Evolutionary conservation across 2,888 invertebrate species (phyloP).

Genomic region (Cataglyphis rosenhaueri): DNA sequence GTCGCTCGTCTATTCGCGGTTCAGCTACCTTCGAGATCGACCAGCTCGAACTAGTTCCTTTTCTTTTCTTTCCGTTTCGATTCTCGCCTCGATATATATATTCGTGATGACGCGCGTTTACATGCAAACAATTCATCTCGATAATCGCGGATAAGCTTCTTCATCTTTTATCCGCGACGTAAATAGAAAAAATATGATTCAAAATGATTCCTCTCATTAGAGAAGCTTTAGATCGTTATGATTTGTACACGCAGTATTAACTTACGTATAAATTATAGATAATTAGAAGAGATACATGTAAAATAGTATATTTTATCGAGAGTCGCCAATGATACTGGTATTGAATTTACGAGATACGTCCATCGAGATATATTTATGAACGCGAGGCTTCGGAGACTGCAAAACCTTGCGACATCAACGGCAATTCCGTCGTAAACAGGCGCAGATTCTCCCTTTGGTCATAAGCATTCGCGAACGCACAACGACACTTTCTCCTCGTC

Average conservation of each 20-base stretch:
- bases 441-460: constrained; percentile 19
- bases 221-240: not conserved
- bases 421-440: constrained; percentile 28
- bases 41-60: constrained; percentile 64
- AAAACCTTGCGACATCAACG: constrained; percentile 23
- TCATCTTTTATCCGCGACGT: not conserved
- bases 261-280: not conserved
- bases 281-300: not conserved
- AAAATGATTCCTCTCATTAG: not conserved
- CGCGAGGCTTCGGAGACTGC: not conserved
- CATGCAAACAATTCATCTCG: not conserved
- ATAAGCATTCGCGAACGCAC: constrained; percentile 14
- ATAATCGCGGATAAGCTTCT: not conserved
- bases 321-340: constrained; percentile 1
- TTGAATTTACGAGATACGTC: constrained; percentile 24
- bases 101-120: constrained; percentile 21
- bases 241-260: not conserved
- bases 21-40: constrained; percentile 67
- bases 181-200: not conserved
- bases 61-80: constrained; percentile 45
- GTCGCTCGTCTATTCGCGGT: constrained; percentile 66
- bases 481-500: constrained; percentile 45
- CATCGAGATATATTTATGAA: constrained; percentile 23
- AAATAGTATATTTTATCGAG: constrained; percentile 19
- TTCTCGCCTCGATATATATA: not conserved